Base-by-base conservation (phyloP, 2,888 invertebrate species). In the Pegoplata infirma region DNA sequence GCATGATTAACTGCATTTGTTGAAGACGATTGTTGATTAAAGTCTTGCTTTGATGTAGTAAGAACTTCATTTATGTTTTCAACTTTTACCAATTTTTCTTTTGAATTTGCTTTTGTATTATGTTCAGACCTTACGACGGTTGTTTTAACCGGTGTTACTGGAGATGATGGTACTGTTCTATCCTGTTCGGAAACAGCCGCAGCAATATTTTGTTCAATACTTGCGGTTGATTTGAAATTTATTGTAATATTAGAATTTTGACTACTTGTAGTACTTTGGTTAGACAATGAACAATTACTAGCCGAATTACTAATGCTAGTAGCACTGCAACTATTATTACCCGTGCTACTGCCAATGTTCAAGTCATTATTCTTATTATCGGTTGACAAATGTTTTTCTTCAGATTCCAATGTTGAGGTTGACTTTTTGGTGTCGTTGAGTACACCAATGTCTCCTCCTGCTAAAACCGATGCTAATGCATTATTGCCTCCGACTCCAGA, bases 401-500 rank as follows among this genome's bases (percentile, higher is more conserved):
- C 76, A 5, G 66, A 21, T 28, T 67, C 64, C 8, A 40, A 40
- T 40, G 12, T 40, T 0, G 25, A 5, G 0, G 61, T 55, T 10
- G 56, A 32, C n/a, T 73, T 77, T 19, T 69, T 79, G 5, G 10
- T 14, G 10, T 46, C 63, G 6, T 68, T 44, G 12, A 8, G 21
- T 21, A 23, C n/a, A 32, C 21, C 58, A 16, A 10, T 59, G 51
- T n/a, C 66, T 21, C 47, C 67, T 23, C 63, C 67, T 58, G 58
- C 47, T 69, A 79, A 61, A 8, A 76, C 55, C 49, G 84, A 82
- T 49, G 84, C 82, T 56, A 85, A 79, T 5, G 82, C 82, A 51
- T 80, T 82, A 32, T 80, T 81, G 44, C 80, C 61, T 7, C 69
- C 82, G 53, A 53, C 72, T n/a, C 61, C 85, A 12, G 82, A 81